Base-by-base conservation (phyloP, 2,888 invertebrate species). In the Ditula angustiorana region DNA sequence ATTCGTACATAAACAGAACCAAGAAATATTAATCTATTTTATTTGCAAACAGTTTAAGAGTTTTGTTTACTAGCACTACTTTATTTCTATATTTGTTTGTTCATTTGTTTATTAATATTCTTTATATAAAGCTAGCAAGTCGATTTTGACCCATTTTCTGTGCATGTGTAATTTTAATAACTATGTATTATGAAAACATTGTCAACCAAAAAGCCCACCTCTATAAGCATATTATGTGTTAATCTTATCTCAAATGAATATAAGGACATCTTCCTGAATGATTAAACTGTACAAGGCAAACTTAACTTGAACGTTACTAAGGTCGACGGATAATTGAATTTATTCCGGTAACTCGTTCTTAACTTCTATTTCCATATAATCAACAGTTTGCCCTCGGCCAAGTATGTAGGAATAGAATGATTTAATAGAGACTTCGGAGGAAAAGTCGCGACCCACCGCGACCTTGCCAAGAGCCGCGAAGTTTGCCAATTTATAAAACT, bases 401-500 rank as follows among this genome's bases (percentile, higher is more conserved):
- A 44, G 44, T 57, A 58, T 47, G 57, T 58, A 47, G 33, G 46
- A 47, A 47, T 30, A 47, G 23, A 19, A 61, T 61, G 35, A 61
- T 46, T 53, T 53, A 61, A 61, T 53, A 46, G 26, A 26, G 24
- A 53, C 33, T 49, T 62, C 8, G 37, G 33, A 56, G 55, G 23
- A 57, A 56, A 59, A 60, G 44, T 58, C 66, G 37, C 52, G 35
- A 67, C 67, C 70, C 35, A 59, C 57, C 57, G 26, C 70, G 73
- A 73, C 74, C 74, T 74, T 72, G 72, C 69, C 61, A 59, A 11
- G 60, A 55, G 56, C 61, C 56, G 21, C 21, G 46, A 76, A 75
- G 72, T 76, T 77, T 72, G 49, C 67, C 74, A 74, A 76, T 77
- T 76, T 76, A 72, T 76, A 75, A 76, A 76, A 76, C 75, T 76